Conservation (phyloP, 2,888 invertebrate genomes). For the Leptopilina drosophilae region DNA sequence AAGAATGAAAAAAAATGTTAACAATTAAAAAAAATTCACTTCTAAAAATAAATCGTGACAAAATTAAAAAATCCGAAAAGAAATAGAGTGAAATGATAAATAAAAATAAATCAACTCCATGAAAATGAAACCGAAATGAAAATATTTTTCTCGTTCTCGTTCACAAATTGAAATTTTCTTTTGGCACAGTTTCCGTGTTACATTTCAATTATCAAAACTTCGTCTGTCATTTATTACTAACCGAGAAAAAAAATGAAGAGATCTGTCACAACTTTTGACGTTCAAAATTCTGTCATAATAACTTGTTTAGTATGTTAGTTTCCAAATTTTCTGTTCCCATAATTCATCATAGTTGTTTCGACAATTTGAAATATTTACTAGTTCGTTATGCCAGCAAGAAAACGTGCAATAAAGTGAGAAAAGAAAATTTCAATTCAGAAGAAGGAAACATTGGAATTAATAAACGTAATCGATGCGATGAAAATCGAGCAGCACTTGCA, state of each 20-base stretch:
- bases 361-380: constrained; percentile 23
- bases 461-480: constrained; percentile 44
- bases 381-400: constrained; percentile 35
- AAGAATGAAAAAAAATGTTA: too few species aligned
- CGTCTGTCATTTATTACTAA: constrained; percentile 32
- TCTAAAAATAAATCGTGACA: too few species aligned
- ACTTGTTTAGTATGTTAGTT: constrained; percentile 50
- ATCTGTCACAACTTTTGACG: constrained; percentile 23
- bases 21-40: too few species aligned
- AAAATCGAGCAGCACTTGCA: constrained; percentile 46
- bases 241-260: not conserved
- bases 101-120: too few species aligned
- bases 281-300: constrained; percentile 2
- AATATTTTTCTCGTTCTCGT: not conserved
- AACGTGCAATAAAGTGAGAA: constrained; percentile 36
- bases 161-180: not conserved
- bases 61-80: too few species aligned
- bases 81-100: too few species aligned
- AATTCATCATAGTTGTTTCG: constrained; percentile 38
- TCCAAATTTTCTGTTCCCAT: constrained; percentile 53
- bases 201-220: constrained; percentile 21
- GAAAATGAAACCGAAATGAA: not conserved
- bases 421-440: constrained; percentile 29
- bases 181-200: constrained; percentile 16
- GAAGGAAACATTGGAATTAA: not conserved